Evolutionary conservation across 2,113 vertebrate genomes (phyloP), one percentile per base, ranked within the genome.

Genomic region (Colinus virginianus): DNA sequence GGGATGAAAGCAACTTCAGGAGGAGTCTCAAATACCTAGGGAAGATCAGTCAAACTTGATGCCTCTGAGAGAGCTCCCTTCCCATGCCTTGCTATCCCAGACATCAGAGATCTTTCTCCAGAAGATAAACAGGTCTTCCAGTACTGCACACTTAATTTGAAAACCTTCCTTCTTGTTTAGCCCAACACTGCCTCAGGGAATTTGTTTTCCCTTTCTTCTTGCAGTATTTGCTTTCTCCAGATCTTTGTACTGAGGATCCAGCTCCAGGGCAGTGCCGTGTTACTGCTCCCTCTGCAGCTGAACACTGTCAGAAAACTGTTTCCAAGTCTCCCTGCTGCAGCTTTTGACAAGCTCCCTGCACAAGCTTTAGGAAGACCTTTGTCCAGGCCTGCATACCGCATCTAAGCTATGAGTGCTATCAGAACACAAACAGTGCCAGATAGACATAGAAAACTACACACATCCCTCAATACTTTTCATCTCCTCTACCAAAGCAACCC

Each of bases 341-440:
- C 30, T 56, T 56, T 56, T 56, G 30, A 56, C 16, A 32, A 56
- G 17, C 30, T 32, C 17, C 30, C 55, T 19, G 38, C 22, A 20
- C 1, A 0, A 63, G 11, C 6, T 56, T 49, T 21, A 71, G 43
- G 26, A 59, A 81, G 46, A 68, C 9, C 17, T 70, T 62, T 82
- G 30, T 25, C 56, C 46, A 64, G 66, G 34, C 7, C 55, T 45
- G 14, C 43, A 89, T 81, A 42, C 34, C 76, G 38, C 62, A 56
- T 28, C 81, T 84, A 72, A 3, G 3, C 58, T 32, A 42, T 26
- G 32, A 70, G 2, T 63, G 43, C 69, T 84, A 49, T 68, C 34
- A 90, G 48, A 75, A 48, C 32, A 72, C 38, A 38, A 49, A 28
- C 32, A 86, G 76, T 89, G 62, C 13, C 81, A 84, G 67, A 76